Base-by-base conservation (phyloP, 2,888 invertebrate species). In the Oscheius sp. region DNA sequence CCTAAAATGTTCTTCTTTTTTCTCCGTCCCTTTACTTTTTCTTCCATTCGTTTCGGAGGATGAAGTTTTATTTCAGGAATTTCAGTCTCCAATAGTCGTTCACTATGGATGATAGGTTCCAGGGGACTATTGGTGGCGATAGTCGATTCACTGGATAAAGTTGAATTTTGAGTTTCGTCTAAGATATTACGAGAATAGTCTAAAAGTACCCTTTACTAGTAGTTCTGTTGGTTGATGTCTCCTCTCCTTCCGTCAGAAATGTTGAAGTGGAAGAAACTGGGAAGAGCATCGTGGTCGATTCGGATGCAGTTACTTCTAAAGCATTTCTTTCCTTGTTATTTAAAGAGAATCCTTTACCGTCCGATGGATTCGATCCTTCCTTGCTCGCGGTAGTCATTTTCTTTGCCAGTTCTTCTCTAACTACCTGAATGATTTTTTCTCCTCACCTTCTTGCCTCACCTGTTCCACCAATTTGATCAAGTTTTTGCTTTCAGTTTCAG, bases 401-500 rank as follows among this genome's bases (percentile, higher is more conserved):
- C 62, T 68, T 70, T 22, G 62, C 65, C 49, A 75, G 26, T 45
- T 75, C 68, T 20, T 72, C 72, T 9, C 72, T 20, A 12, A 75
- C 75, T 6, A 75, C 66, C 49, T 75, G 49, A 8, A 2, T 49
- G 17, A 4, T 14, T 9, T 30, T 2, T 2, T 12, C 4, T 4
- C 47, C 41, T 41, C n/a, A 4, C 41, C 5, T 14, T 41, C 41
- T 12, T 41, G 4, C 41, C 41, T 41, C 9, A 65, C 54, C 28
- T 67, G 50, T 59, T 75, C 72, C 12, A 75, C 71, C 38, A 70
- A 54, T 22, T 75, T 63, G 26, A 75, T 73, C 41, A 75, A 68
- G 5, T 51, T 57, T 22, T 73, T 70, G 4, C 70, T 68, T 49
- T 75, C 75, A 17, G 63, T 64, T 22, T 72, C 68, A 6, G 67